Percentiles rank a stretch among this genome's conserved stretches.
These are phyloP conservation scores for Platysteira castanea DNA, from an alignment of 2,113 vertebrate genomes.

Conservation along the genomic window DNA sequence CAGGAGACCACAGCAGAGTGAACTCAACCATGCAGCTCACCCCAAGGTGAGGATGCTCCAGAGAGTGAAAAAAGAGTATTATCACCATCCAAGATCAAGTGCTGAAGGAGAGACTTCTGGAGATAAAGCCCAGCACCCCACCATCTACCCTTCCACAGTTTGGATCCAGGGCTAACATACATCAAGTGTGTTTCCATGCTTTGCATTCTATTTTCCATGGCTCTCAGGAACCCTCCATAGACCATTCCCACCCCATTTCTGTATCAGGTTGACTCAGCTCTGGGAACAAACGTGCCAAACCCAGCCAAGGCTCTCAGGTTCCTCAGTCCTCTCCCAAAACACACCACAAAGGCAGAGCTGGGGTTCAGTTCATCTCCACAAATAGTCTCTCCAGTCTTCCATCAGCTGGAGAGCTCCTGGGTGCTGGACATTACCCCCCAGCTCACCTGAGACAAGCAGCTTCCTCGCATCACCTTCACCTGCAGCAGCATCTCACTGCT, in stretches of 20 bases:
- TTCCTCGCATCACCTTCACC: neutral
- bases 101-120: neutral
- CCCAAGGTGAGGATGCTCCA: neutral
- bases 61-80: neutral
- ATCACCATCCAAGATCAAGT: neutral
- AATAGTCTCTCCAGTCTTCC: neutral
- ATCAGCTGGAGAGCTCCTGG: neutral
- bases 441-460: accelerated
- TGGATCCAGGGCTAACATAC: neutral
- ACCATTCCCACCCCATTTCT: neutral
- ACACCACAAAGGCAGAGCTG: neutral
- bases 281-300: accelerated
- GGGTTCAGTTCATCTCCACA: neutral
- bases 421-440: neutral
- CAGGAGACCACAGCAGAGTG: neutral
- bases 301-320: neutral
- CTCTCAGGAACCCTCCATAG: neutral
- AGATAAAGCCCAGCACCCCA: neutral
- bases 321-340: neutral
- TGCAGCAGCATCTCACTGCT: neutral
- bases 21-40: neutral
- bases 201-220: neutral
- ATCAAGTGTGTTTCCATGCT: neutral
- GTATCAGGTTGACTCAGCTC: neutral
- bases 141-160: neutral